Evolutionary conservation across 1,140 invertebrate genomes (phyloP).

Genomic region (Lucilia cuprina): DNA sequence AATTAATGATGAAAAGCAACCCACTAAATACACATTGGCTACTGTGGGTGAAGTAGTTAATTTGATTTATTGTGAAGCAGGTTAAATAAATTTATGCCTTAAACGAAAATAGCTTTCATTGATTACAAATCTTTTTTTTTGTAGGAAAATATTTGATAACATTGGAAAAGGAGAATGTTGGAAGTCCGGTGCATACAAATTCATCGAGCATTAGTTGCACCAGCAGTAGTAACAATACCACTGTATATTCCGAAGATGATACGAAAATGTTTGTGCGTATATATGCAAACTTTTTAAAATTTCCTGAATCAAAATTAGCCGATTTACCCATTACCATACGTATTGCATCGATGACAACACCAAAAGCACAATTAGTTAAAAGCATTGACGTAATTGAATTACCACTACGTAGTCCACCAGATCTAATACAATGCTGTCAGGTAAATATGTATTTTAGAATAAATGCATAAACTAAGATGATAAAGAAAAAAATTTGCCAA

Average conservation of each 20-base stretch:
- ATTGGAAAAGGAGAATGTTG: constrained; percentile 56
- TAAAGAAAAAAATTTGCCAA: no score
- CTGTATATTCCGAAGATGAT: constrained; percentile 55
- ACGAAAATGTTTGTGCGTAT: constrained; percentile 60
- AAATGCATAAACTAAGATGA: no score
- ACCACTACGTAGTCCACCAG: constrained; percentile 55
- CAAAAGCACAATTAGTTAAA: constrained; percentile 55
- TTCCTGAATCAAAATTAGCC: constrained; percentile 54
- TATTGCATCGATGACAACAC: constrained; percentile 60
- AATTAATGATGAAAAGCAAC: constrained; percentile 31
- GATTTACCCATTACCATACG: constrained; percentile 58
- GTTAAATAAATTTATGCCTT: constrained; percentile 37
- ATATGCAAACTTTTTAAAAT: constrained; percentile 61
- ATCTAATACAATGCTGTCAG: constrained; percentile 56
- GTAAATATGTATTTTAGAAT: neutral
- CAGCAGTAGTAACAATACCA: constrained; percentile 57
- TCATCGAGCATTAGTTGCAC: constrained; percentile 58
- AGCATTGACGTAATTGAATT: constrained; percentile 59
- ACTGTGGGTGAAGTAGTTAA: constrained; percentile 59
- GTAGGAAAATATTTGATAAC: constrained; percentile 57
- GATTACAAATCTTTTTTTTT: neutral
- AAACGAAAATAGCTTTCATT: neutral
- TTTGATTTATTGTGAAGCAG: constrained; percentile 57
- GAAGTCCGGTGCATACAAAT: constrained; percentile 55
- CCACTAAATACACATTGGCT: constrained; percentile 50